Evolutionary conservation across 2,113 vertebrate genomes (phyloP).

Genomic region (Brevimyrus niger): DNA sequence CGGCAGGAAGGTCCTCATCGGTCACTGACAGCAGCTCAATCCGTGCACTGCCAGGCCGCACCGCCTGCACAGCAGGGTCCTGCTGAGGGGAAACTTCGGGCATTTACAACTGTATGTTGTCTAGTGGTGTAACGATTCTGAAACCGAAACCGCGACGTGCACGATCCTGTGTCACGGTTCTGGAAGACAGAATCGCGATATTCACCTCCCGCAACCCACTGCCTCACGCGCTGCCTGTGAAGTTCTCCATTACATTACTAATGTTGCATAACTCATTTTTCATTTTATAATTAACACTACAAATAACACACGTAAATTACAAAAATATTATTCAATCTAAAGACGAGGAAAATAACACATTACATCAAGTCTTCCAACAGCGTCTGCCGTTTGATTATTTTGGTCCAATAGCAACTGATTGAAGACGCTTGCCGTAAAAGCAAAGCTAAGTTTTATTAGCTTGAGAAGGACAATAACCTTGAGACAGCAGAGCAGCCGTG

Average conservation of each 20-base stretch:
- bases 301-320: neutral
- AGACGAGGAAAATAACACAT: neutral
- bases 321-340: neutral
- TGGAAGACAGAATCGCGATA: neutral
- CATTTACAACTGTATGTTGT: neutral
- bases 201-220: neutral
- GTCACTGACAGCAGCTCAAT: constrained; percentile 58
- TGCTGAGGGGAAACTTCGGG: neutral
- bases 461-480: neutral
- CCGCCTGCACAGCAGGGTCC: constrained; percentile 8
- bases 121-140: neutral
- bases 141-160: neutral
- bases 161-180: neutral
- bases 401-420: neutral
- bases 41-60: constrained; percentile 28
- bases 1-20: constrained; percentile 52
- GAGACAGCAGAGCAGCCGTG: neutral
- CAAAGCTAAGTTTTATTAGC: neutral
- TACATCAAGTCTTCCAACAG: neutral
- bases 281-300: neutral
- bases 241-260: neutral
- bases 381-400: neutral
- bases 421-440: neutral
- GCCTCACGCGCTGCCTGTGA: neutral
- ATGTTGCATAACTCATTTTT: neutral